Percentiles rank a stretch among this genome's conserved stretches.
Evolutionary conservation across 1,140 invertebrate genomes (phyloP).

Genomic region (Melanaphis sacchari): DNA sequence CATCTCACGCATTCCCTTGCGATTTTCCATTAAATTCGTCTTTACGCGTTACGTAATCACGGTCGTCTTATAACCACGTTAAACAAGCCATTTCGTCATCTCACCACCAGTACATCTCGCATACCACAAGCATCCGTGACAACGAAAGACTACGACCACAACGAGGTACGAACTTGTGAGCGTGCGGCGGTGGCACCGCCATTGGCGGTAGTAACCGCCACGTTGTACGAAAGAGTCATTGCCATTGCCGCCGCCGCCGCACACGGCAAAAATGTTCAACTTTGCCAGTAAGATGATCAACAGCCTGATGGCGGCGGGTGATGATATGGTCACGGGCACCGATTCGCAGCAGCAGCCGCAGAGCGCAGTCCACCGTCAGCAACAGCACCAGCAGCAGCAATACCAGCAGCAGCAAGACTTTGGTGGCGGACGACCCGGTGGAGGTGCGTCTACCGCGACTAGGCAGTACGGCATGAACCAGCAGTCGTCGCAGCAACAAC

Average conservation of each 20-base stretch:
- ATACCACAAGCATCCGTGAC: neutral
- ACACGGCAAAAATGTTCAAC: constrained; percentile 63
- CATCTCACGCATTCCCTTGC: neutral
- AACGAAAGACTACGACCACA: neutral
- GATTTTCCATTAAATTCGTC: neutral
- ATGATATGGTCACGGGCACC: constrained; percentile 58
- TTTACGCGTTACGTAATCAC: neutral
- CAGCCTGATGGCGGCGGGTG: constrained; percentile 64
- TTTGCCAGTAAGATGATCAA: constrained; percentile 66
- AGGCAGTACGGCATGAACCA: constrained; percentile 48
- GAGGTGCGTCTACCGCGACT: neutral
- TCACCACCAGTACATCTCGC: neutral
- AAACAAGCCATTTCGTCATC: neutral
- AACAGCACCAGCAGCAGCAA: constrained; percentile 19
- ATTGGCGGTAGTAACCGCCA: neutral
- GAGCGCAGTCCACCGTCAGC: neutral
- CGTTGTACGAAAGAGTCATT: neutral
- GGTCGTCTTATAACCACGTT: neutral
- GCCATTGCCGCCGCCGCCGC: too few species aligned
- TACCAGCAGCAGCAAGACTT: constrained; percentile 9
- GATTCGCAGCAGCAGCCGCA: constrained; percentile 53
- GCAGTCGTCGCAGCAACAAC: neutral
- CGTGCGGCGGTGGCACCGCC: neutral
- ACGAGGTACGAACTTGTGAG: neutral
- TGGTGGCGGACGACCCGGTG: neutral